A percentile compares a stretch with the other conserved stretches of the same genome.
Evolutionary conservation across 2,797 vertebrate genomes (phyloP).

Genomic region (Sandelia bainsii): DNA sequence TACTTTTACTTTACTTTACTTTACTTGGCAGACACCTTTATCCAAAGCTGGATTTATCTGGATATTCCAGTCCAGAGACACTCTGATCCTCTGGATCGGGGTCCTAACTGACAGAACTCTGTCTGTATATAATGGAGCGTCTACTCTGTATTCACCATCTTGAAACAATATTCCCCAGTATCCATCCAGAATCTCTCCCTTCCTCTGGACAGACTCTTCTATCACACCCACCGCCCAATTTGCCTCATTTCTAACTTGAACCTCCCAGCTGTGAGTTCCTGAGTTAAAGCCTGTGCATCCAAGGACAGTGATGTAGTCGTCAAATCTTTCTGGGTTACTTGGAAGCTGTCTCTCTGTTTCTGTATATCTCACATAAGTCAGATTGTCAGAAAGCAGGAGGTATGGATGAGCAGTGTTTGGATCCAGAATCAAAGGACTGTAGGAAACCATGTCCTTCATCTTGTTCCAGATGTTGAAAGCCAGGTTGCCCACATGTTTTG

Average conservation of each 20-base stretch:
- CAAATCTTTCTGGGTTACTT: conserved; percentile 51
- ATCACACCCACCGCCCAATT: conserved; percentile 43
- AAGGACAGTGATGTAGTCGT: background rate
- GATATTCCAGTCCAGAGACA: conserved; percentile 14
- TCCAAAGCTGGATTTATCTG: no score
- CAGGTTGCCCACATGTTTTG: conserved; percentile 50
- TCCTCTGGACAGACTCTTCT: conserved; percentile 16
- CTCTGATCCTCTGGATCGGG: conserved; percentile 12
- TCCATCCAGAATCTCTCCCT: background rate
- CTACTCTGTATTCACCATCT: background rate
- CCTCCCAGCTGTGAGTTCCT: conserved; percentile 31
- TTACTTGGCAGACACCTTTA: no score
- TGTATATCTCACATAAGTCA: conserved; percentile 14
- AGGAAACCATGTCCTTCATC: conserved; percentile 38
- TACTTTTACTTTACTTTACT: no score
- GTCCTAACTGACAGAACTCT: background rate
- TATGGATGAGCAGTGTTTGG: conserved; percentile 39
- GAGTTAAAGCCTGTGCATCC: conserved; percentile 35
- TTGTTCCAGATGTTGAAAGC: conserved; percentile 44
- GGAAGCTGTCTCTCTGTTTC: background rate
- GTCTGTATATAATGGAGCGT: background rate
- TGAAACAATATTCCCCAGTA: conserved; percentile 21
- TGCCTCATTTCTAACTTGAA: conserved; percentile 12
- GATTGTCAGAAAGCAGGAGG: conserved; percentile 36
- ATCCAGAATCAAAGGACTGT: conserved; percentile 49